A percentile compares a stretch with the other conserved stretches of the same genome.
Evolutionary conservation across 2,113 vertebrate species (phyloP).

Genomic region (Otocyon megalotis): DNA sequence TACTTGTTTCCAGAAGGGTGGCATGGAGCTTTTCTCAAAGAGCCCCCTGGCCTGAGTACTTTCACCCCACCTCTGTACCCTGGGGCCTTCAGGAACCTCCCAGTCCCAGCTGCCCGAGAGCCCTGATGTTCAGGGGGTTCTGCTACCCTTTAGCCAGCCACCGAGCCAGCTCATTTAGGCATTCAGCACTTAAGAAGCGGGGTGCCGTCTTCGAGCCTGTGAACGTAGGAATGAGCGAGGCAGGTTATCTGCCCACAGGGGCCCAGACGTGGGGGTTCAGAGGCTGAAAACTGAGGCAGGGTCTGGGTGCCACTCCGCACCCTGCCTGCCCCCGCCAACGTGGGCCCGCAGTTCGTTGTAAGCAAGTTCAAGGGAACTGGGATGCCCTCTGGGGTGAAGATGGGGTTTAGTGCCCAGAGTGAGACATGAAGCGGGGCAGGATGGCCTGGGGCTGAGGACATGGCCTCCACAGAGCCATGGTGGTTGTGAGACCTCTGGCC

Average conservation of each 20-base stretch:
- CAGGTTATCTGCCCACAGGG: neutral
- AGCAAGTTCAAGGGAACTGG: neutral
- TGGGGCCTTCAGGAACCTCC: neutral
- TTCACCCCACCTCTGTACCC: neutral
- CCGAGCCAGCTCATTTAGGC: neutral
- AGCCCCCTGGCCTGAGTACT: neutral
- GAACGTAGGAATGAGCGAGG: neutral
- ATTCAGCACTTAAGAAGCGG: neutral
- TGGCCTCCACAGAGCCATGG: neutral
- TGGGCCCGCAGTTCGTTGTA: neutral
- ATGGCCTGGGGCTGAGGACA: neutral
- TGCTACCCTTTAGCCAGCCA: neutral
- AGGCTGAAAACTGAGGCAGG: neutral
- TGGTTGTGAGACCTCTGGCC: neutral
- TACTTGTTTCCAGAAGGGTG: neutral
- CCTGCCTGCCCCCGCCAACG: too few relatives aligned
- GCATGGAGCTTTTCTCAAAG: neutral
- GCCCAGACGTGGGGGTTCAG: neutral
- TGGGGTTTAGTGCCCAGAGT: neutral
- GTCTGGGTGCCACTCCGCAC: neutral
- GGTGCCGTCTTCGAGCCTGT: too few relatives aligned
- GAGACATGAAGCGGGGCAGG: neutral
- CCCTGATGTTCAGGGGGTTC: too few relatives aligned
- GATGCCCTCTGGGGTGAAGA: neutral
- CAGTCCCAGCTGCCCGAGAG: too few relatives aligned